Evolutionary conservation across 2,888 invertebrate species (phyloP).

Genomic region (Cantharis rustica): DNA sequence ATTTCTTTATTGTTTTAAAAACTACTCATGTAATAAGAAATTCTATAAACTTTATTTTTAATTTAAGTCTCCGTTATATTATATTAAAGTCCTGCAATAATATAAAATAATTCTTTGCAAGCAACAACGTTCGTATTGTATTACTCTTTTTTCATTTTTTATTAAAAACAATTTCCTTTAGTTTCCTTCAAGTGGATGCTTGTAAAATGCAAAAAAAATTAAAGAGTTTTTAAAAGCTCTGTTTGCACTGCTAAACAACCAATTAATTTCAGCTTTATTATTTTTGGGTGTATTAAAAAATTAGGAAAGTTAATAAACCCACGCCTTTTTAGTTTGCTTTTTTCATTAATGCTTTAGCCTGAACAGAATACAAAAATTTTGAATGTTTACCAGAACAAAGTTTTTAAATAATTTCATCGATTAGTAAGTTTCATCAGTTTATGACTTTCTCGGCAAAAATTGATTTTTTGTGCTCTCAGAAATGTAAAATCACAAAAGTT

Average conservation of each 20-base stretch:
- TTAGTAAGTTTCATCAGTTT: not conserved
- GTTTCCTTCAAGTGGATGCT: not conserved
- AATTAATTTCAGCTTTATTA: not conserved
- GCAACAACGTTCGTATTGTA: not conserved
- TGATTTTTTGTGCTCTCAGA: not conserved
- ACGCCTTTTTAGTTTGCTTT: not conserved
- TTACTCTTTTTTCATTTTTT: not conserved
- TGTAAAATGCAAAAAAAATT: not conserved
- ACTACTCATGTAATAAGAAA: constrained; percentile 7
- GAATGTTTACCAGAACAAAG: not conserved
- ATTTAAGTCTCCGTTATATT: not conserved
- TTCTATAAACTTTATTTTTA: not conserved
- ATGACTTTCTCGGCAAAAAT: not conserved
- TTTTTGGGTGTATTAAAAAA: not conserved
- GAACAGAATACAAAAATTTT: not conserved
- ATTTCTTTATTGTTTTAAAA: constrained; percentile 17
- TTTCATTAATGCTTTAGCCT: not conserved
- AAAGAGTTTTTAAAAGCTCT: not conserved
- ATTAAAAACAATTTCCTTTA: not conserved
- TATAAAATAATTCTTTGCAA: not conserved
- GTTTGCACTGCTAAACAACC: not conserved
- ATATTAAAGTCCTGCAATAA: not conserved
- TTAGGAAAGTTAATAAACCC: not conserved
- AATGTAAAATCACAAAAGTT: not conserved
- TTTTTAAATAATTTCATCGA: not conserved